phyloP scores from a whole-genome alignment of 2,113 vertebrate genomes.

The Plecotus auritus region DNA sequence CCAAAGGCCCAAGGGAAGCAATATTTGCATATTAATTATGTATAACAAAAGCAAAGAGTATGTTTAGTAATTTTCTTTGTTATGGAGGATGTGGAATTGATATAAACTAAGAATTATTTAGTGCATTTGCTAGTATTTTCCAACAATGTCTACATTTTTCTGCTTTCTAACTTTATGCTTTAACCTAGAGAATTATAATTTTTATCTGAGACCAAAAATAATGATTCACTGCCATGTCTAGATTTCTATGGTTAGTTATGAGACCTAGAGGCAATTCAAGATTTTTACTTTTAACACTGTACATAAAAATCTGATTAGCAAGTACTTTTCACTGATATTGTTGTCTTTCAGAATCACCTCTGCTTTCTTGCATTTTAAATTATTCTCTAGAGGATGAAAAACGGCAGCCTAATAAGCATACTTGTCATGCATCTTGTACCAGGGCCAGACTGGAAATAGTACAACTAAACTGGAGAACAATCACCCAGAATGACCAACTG shows the following conservation, averaged over 20 bases:
- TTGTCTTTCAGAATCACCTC: constrained; percentile 38
- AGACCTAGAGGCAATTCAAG: not conserved
- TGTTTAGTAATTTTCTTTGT: not conserved
- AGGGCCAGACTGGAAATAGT: too few relatives aligned
- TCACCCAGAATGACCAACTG: too few relatives aligned
- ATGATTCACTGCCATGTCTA: not conserved
- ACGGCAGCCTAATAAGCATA: too few relatives aligned
- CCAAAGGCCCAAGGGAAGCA: not conserved
- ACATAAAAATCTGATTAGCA: constrained; percentile 51
- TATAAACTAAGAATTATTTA: not conserved
- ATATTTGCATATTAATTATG: not conserved
- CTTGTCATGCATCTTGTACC: too few relatives aligned
- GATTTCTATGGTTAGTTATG: constrained; percentile 19
- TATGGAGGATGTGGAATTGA: not conserved
- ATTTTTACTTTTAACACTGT: constrained; percentile 40
- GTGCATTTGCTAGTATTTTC: not conserved
- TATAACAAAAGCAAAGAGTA: not conserved
- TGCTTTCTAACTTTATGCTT: constrained; percentile 10
- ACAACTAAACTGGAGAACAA: too few relatives aligned
- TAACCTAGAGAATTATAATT: not conserved
- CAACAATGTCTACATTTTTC: not conserved
- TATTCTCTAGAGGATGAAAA: not conserved
- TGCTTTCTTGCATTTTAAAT: not conserved
- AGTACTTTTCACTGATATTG: not conserved
- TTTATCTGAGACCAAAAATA: not conserved